Percentiles rank a stretch among this genome's conserved stretches.
These are phyloP conservation scores for Menura novaehollandiae DNA, from an alignment of 2,113 vertebrate genomes.

Conservation along the genomic window DNA sequence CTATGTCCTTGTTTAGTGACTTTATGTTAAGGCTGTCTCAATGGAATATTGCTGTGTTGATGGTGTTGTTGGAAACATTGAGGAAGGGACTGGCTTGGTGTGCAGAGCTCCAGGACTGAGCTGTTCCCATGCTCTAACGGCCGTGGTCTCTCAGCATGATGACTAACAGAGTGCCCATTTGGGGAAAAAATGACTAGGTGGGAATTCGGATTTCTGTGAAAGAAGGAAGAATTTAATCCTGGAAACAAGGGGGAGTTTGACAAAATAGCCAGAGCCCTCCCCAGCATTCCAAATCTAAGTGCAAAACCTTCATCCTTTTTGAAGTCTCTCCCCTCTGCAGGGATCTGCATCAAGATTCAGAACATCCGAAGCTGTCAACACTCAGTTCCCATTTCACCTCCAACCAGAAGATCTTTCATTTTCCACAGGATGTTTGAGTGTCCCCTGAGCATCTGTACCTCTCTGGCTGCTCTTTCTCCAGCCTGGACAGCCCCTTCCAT, in stretches of 20 bases:
- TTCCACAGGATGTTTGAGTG: neutral
- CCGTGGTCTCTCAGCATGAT: neutral
- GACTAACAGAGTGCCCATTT: neutral
- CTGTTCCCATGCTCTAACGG: neutral
- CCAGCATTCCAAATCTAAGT: neutral
- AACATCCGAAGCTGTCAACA: neutral
- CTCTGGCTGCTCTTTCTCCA: conserved; percentile 91
- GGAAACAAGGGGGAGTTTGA: neutral
- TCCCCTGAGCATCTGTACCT: conserved; percentile 71
- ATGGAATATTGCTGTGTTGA: neutral
- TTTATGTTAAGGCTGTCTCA: neutral
- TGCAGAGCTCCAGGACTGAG: neutral
- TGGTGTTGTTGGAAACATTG: neutral
- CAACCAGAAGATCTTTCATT: neutral
- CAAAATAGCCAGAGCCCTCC: neutral
- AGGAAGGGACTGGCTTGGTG: neutral
- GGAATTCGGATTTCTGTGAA: neutral
- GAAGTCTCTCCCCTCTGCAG: neutral
- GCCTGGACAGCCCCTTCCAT: conserved; percentile 96
- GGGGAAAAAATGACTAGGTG: neutral
- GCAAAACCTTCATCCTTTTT: neutral
- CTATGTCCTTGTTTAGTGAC: neutral
- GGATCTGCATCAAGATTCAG: neutral
- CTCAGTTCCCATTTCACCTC: neutral
- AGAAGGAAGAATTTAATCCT: neutral